These are phyloP conservation scores for Anthoptus insignis DNA, from an alignment of 2,888 invertebrate genomes.

Conservation along the genomic window DNA sequence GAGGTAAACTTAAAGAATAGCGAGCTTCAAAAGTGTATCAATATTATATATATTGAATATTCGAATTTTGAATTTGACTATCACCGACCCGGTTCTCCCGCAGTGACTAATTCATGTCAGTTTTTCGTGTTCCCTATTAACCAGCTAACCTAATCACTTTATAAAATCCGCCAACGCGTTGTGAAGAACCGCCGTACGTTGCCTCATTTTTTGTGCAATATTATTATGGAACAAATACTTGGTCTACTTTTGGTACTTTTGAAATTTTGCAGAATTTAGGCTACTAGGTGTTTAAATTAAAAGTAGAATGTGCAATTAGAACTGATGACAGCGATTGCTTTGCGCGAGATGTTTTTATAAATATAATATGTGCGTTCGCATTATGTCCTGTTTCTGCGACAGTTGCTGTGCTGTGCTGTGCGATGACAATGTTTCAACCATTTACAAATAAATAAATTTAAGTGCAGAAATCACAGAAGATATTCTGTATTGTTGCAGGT, in stretches of 20 bases:
- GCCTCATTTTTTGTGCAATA: constrained; percentile 66
- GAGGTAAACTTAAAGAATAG: too few species aligned
- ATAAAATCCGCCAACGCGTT: constrained; percentile 36
- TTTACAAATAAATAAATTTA: constrained; percentile 29
- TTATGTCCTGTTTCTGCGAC: neutral
- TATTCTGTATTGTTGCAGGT: constrained; percentile 60
- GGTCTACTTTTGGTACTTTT: constrained; percentile 26
- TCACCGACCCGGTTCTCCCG: constrained; percentile 49
- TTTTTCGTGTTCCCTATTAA: constrained; percentile 61
- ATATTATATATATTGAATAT: too few species aligned
- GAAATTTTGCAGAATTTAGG: constrained; percentile 12
- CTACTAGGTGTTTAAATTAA: neutral
- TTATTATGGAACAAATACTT: constrained; percentile 32
- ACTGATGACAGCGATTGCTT: too few species aligned
- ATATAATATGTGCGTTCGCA: too few species aligned
- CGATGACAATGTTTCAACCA: constrained; percentile 37
- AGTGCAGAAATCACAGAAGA: constrained; percentile 51
- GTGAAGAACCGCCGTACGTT: constrained; percentile 54
- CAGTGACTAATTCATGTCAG: constrained; percentile 47
- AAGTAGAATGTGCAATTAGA: too few species aligned
- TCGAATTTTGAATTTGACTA: too few species aligned
- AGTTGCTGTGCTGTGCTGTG: constrained; percentile 57
- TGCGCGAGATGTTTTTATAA: too few species aligned
- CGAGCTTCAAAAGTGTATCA: too few species aligned
- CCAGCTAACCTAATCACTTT: constrained; percentile 67